Percentiles rank a stretch among this genome's conserved stretches.
Conservation (phyloP, 2,797 vertebrate genomes). For the Nothura maculosa region DNA sequence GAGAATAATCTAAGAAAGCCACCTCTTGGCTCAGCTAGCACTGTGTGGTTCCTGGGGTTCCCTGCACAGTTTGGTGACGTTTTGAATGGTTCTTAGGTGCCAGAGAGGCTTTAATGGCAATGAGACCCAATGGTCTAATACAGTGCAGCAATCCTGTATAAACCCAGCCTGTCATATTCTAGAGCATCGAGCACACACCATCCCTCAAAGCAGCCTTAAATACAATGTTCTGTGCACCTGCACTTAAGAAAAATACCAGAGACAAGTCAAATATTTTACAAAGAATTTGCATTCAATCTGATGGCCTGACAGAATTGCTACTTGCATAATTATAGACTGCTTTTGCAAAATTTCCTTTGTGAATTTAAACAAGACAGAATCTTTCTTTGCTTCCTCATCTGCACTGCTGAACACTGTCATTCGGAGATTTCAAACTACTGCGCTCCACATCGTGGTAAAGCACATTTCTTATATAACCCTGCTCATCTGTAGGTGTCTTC, state of each 20-base stretch:
- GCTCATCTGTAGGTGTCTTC: neutral
- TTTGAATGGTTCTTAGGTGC: neutral
- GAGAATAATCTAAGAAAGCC: neutral
- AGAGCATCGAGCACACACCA: accelerated
- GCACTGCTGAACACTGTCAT: neutral
- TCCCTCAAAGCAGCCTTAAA: neutral
- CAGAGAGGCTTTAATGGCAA: neutral
- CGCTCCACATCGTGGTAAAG: neutral
- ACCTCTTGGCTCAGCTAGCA: neutral
- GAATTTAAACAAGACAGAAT: neutral
- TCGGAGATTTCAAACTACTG: neutral
- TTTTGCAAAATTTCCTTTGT: neutral
- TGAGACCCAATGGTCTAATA: neutral
- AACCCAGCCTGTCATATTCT: neutral
- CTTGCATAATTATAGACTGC: neutral
- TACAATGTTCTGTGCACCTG: neutral
- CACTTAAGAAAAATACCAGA: neutral
- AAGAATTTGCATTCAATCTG: neutral
- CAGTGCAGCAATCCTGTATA: neutral
- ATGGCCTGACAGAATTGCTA: neutral
- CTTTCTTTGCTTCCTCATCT: neutral
- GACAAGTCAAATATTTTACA: neutral
- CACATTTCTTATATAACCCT: neutral
- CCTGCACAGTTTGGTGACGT: neutral
- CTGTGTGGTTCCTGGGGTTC: neutral